Base-by-base conservation (phyloP, 2,888 invertebrate genomes). In the Spisula subtruncata region DNA sequence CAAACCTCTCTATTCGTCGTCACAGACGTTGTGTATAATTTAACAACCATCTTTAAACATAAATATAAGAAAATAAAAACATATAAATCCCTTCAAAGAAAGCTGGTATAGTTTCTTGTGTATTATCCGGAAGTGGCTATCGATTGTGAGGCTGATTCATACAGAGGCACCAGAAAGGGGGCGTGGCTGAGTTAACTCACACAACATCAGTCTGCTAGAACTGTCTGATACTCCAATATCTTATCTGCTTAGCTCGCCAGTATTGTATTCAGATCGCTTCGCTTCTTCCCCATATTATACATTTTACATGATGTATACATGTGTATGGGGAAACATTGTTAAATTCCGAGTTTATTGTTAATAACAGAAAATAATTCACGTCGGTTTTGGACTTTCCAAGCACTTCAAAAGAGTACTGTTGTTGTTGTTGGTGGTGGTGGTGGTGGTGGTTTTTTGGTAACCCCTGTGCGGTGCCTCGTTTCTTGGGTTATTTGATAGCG, bases 1-100 rank as follows among this genome's bases (percentile, higher is more conserved):
- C 90, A 35, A 79, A 92, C 92, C 90, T 89, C 92, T 88, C 88
- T 89, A 54, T 86, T 90, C 12, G 92, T 92, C 32, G 92, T 92
- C 85, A 92, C 89, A 18, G 92, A 89, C 8, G 92, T 92, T 51
- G 84, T 82, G 71, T 92, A 92, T 51, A 92, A 66, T 88, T 88
- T 92, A 48, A 92, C 81, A 83, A 87, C 86, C 92, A 92, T 92
- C 60, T 66, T 89, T 83, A 51, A 32, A 32, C 60, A 66, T 75
- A 16, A 35, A 35, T 75, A 35, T 35, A 5, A 60, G 35, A 32
- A n/a, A n/a, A n/a, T 16, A 75, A 75, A 75, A 29, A 18, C 75
- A 60, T 56, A 32, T 41, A 86, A 32, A 29, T 25, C 35, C 25
- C 80, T 80, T 51, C 79, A 84, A 84, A 84, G 71, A 66, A 66